Evolutionary conservation across 2,113 vertebrate genomes (phyloP), one percentile per base, ranked within the genome.

Genomic region (Xerus inauris): DNA sequence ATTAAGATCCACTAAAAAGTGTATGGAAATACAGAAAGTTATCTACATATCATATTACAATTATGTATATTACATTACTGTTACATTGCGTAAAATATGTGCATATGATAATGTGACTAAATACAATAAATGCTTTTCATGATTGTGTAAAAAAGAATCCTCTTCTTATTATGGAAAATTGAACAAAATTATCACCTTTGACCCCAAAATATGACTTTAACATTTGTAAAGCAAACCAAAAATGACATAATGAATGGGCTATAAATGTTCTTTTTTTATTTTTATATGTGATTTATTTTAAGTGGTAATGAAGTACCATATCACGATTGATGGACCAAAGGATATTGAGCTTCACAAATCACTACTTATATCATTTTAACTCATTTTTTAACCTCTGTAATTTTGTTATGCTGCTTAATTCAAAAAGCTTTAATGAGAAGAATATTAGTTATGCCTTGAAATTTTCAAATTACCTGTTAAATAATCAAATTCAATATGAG

Each of bases 61-160:
- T 84, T 89, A 26, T 49, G 0, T 54, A 49, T 51, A 17, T 30
- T 89, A 83, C 82, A 19, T 67, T 90, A 71, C 11, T n/a, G 72
- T 79, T 3, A 35, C 42, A 24, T 69, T 91, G 2, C 45, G 64
- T 75, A 38, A 95, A 49, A 51, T 67, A 35, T 65, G n/a, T 71
- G 84, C 6, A 49, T 79, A 59, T 71, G 71, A 86, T 89, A 89
- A 86, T 92, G 28, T 81, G 16, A 87, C 47, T 97, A 87, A 80
- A 49, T 94, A 0, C 97, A 93, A 94, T 96, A 96, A 97, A 91
- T 93, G 38, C 1, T 94, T 94, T 97, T 45, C 49, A 42, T 96
- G 82, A 84, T 98, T 87, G 54, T 98, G 13, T 82, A 87, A 84
- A 96, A 92, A 95, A 35, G 35, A 2, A 0, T 96, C 67, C 97